These are phyloP conservation scores for Lepeophtheirus nordmannii DNA, from an alignment of 2,888 invertebrate genomes.

Conservation along the genomic window DNA sequence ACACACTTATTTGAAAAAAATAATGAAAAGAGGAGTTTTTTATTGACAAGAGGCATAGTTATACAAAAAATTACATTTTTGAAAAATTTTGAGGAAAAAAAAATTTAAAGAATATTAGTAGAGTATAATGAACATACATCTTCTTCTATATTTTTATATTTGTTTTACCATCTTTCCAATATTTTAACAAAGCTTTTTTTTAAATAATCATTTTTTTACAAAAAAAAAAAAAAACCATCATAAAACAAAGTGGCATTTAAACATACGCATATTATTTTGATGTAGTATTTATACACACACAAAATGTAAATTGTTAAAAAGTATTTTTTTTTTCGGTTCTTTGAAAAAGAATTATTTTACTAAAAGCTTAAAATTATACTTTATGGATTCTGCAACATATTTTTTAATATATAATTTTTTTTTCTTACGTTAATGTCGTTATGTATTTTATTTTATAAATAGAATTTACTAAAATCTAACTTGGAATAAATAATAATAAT, in stretches of 20 bases:
- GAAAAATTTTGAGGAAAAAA: neutral
- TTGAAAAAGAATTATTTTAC: too few species aligned
- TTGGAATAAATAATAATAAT: neutral
- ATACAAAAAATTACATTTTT: neutral
- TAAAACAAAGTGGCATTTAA: neutral
- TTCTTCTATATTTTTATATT: too few species aligned
- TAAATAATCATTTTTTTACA: neutral
- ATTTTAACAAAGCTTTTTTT: neutral
- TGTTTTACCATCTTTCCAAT: neutral
- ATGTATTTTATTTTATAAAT: constrained; percentile 5
- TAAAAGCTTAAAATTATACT: neutral
- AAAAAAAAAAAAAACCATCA: neutral
- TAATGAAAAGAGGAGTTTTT: constrained; percentile 4
- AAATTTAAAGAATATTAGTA: neutral
- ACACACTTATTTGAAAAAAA: neutral
- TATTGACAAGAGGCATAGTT: neutral
- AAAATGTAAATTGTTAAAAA: too few species aligned
- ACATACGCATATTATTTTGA: neutral
- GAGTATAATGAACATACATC: too few species aligned
- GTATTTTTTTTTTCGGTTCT: too few species aligned
- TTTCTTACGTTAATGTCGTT: neutral
- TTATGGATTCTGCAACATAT: neutral
- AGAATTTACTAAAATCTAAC: neutral
- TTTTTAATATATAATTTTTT: neutral
- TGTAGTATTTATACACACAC: neutral